These are phyloP conservation scores for Brenthis ino DNA, from an alignment of 2,888 invertebrate species.

Conservation along the genomic window DNA sequence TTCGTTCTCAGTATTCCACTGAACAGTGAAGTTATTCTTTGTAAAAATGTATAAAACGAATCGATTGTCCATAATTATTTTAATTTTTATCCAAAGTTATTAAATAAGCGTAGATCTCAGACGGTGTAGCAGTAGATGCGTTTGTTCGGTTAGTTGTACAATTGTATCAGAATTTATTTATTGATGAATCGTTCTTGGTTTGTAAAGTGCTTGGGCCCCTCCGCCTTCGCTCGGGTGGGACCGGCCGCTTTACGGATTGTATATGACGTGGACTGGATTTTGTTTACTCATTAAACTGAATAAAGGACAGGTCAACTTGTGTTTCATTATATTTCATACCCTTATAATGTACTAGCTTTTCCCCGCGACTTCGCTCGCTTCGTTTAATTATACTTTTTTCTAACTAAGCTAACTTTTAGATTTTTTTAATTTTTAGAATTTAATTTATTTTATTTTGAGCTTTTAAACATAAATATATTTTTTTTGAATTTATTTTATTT, in stretches of 20 bases:
- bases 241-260: conserved; percentile 55
- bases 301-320: conserved; percentile 62
- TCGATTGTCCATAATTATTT: conserved; percentile 68
- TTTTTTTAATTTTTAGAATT: no score
- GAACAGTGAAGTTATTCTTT: conserved; percentile 63
- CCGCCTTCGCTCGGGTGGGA: not conserved
- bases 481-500: no score
- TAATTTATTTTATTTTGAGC: no score
- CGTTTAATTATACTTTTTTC: no score
- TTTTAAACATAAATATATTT: no score
- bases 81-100: conserved; percentile 81
- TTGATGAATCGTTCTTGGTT: conserved; percentile 61
- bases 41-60: conserved; percentile 78
- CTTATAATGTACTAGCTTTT: not conserved
- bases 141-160: conserved; percentile 65
- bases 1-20: conserved; percentile 60
- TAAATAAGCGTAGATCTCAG: conserved; percentile 80
- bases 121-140: conserved; percentile 66
- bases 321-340: conserved; percentile 30
- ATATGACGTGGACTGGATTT: conserved; percentile 66
- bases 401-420: no score
- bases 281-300: conserved; percentile 76
- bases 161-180: conserved; percentile 78
- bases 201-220: not conserved
- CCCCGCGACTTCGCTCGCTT: no score